Conservation (phyloP, 2,888 invertebrate species). For the Megastigmus dorsalis region DNA sequence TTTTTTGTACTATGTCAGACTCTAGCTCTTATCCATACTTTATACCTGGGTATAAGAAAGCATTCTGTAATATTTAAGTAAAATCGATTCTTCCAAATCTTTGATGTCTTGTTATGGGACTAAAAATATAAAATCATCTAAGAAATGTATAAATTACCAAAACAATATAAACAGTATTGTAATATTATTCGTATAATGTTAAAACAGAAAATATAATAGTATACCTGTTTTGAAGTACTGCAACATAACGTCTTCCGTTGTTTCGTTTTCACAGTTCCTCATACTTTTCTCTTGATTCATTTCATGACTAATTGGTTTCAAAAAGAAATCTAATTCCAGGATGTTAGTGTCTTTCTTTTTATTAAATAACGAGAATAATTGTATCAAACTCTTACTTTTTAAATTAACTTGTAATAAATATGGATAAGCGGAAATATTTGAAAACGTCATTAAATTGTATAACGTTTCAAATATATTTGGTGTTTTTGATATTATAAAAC, state of each 20-base stretch:
- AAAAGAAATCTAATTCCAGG: conserved; percentile 46
- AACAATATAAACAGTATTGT: no score
- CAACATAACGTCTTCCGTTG: conserved; percentile 42
- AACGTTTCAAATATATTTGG: conserved; percentile 85
- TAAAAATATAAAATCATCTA: no score
- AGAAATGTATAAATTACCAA: no score
- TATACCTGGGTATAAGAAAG: no score
- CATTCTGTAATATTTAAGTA: no score
- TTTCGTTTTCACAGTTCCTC: conserved; percentile 16
- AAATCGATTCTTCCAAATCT: no score
- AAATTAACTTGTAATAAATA: conserved; percentile 84
- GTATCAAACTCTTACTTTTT: conserved; percentile 83
- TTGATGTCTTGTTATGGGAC: no score
- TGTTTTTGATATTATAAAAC: conserved; percentile 79
- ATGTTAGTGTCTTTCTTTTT: conserved; percentile 58
- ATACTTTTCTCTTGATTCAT: background rate
- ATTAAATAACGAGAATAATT: conserved; percentile 76
- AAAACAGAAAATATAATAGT: background rate
- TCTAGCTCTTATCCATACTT: no score
- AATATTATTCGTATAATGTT: background rate
- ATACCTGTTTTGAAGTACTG: conserved; percentile 55
- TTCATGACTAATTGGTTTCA: conserved; percentile 26
- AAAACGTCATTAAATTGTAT: conserved; percentile 78
- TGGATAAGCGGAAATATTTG: conserved; percentile 79
- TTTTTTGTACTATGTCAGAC: no score